phyloP scores from a whole-genome alignment of 2,113 vertebrate genomes.

The Brachyistius frenatus region DNA sequence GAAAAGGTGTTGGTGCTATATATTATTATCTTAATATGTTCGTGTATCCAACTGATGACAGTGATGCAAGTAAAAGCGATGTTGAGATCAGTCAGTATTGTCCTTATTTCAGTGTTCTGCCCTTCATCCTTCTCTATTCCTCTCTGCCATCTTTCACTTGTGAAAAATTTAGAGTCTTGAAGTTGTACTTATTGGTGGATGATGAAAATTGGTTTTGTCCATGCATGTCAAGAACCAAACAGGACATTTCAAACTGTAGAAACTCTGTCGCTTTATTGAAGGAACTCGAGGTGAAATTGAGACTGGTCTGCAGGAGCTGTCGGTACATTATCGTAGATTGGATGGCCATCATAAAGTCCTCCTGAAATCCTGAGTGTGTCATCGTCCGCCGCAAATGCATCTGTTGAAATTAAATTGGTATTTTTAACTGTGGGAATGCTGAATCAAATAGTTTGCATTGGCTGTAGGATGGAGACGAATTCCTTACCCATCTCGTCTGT shows the following conservation, averaged over 20 bases:
- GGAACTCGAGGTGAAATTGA: conserved; percentile 79
- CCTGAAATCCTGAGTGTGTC: conserved; percentile 84
- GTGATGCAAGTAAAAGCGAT: conserved; percentile 10
- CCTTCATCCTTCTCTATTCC: background rate
- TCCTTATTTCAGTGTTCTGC: conserved; percentile 13
- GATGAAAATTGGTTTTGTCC: background rate
- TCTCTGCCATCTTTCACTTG: background rate
- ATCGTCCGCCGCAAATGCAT: conserved; percentile 70
- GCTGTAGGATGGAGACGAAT: background rate
- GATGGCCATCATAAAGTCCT: conserved; percentile 82
- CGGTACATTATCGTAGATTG: conserved; percentile 66
- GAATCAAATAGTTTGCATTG: background rate
- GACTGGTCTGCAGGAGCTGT: conserved; percentile 42
- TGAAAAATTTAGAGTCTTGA: background rate
- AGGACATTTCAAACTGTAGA: conserved; percentile 1
- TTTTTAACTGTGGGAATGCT: conserved; percentile 4
- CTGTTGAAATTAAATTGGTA: conserved; percentile 52
- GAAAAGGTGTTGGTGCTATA: background rate
- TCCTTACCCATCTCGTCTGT: conserved; percentile 75
- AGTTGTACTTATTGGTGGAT: background rate
- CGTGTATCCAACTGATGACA: conserved; percentile 1
- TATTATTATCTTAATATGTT: conserved; percentile 10
- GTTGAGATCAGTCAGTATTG: conserved; percentile 9
- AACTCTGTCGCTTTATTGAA: conserved; percentile 61
- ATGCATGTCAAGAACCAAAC: background rate